Conservation (phyloP, 2,888 invertebrate species). For the Periphyllus acericola region DNA sequence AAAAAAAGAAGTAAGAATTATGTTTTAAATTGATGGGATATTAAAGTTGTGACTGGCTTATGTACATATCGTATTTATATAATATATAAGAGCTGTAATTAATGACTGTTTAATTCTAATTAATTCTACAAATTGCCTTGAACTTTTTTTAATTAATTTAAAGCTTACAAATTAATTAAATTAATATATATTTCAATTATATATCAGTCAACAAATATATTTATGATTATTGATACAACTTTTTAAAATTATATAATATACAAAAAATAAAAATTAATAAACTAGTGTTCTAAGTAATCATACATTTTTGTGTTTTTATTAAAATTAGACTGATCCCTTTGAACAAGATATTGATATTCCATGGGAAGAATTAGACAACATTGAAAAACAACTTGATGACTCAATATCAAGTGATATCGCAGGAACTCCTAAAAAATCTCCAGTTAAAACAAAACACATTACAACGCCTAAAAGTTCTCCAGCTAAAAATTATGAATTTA, state of each 20-base stretch:
- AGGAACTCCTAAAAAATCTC: constrained; percentile 17
- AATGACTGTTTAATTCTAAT: no score
- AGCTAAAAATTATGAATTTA: not conserved
- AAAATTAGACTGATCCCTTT: not conserved
- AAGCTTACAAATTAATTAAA: no score
- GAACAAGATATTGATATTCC: constrained; percentile 48
- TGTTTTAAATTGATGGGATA: not conserved
- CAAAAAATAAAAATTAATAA: not conserved
- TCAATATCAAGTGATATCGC: constrained; percentile 15
- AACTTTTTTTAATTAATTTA: not conserved
- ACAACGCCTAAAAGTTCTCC: constrained; percentile 12
- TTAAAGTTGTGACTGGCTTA: not conserved
- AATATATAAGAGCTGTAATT: not conserved
- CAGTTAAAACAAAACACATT: not conserved
- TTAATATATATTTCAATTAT: not conserved
- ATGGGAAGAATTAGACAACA: constrained; percentile 31
- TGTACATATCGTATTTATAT: not conserved
- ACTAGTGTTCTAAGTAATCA: not conserved
- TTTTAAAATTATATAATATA: not conserved
- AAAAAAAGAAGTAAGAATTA: constrained; percentile 47
- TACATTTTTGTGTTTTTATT: constrained; percentile 17
- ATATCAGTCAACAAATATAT: not conserved
- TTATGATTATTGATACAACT: not conserved
- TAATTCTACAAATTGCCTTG: no score
- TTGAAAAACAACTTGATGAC: constrained; percentile 21